Conservation (phyloP, 2,888 invertebrate genomes). For the Tanypteryx hageni region DNA sequence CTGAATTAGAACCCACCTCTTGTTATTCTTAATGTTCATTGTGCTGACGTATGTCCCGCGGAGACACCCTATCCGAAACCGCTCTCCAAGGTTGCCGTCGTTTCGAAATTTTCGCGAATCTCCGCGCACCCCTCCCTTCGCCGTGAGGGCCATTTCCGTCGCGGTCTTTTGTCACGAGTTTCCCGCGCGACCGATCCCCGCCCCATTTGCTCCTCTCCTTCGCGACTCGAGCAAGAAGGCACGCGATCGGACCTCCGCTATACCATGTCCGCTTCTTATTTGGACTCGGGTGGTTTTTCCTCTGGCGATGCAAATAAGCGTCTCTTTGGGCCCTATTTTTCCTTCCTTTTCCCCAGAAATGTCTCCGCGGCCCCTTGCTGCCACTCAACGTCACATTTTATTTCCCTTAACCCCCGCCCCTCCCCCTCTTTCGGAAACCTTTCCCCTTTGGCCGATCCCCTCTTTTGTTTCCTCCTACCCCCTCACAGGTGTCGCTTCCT, state of each 20-base stretch:
- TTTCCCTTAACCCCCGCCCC: background rate
- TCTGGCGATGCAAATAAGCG: background rate
- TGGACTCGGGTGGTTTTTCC: background rate
- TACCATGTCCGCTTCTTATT: background rate
- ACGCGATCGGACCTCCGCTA: background rate
- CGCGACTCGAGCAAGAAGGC: background rate
- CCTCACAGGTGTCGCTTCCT: constrained; percentile 40
- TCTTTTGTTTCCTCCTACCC: background rate
- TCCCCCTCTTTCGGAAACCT: too few species aligned
- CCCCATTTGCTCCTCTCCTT: background rate
- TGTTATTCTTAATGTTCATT: background rate
- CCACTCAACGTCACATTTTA: constrained; percentile 21
- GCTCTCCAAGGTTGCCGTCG: background rate
- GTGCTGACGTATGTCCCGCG: background rate
- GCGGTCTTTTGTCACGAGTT: background rate
- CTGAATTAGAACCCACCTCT: background rate
- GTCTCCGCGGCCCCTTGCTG: background rate
- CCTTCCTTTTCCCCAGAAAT: background rate
- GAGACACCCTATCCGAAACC: background rate
- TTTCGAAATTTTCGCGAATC: background rate
- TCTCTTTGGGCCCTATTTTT: background rate
- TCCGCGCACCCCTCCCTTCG: too few species aligned
- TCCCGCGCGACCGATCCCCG: too few species aligned
- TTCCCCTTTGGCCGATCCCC: background rate
- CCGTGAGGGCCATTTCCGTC: background rate